A percentile compares a stretch with the other conserved stretches of the same genome.
phyloP scores from a whole-genome alignment of 1,140 invertebrate genomes.

The Dendrolimus kikuchii region DNA sequence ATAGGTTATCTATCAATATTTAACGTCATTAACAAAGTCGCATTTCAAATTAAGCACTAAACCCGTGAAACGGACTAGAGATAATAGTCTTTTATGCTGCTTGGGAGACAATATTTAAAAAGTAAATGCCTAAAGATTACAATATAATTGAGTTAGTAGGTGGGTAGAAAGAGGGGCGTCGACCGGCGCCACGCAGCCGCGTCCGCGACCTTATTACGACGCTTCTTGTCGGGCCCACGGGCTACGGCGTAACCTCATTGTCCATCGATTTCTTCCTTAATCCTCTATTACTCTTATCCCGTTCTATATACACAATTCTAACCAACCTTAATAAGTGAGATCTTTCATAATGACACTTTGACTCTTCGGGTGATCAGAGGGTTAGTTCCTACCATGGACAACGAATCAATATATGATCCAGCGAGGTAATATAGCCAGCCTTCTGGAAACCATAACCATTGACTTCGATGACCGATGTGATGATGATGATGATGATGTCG shows the following conservation, averaged over 20 bases:
- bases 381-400: no score
- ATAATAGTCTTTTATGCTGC: no score
- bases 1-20: no score
- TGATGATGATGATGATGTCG: no score
- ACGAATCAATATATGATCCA: no score
- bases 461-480: conserved; percentile 3
- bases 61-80: no score
- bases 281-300: conserved; percentile 20
- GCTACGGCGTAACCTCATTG: conserved; percentile 33
- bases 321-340: conserved; percentile 5
- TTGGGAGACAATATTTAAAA: conserved; percentile 6
- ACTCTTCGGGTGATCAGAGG: no score
- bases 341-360: conserved; percentile 2
- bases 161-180: conserved; percentile 27
- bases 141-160: conserved; percentile 26
- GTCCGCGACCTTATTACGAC: conserved; percentile 48
- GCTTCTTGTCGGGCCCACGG: conserved; percentile 29
- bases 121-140: conserved; percentile 16
- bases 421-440: background rate
- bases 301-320: conserved; percentile 21
- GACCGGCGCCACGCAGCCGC: conserved; percentile 40
- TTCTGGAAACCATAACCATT: conserved; percentile 10
- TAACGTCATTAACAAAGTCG: no score
- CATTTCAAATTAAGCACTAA: no score
- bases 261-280: conserved; percentile 43